These are phyloP conservation scores for Trichomalopsis sarcophagae DNA, from an alignment of 1,140 invertebrate genomes.

Conservation along the genomic window DNA sequence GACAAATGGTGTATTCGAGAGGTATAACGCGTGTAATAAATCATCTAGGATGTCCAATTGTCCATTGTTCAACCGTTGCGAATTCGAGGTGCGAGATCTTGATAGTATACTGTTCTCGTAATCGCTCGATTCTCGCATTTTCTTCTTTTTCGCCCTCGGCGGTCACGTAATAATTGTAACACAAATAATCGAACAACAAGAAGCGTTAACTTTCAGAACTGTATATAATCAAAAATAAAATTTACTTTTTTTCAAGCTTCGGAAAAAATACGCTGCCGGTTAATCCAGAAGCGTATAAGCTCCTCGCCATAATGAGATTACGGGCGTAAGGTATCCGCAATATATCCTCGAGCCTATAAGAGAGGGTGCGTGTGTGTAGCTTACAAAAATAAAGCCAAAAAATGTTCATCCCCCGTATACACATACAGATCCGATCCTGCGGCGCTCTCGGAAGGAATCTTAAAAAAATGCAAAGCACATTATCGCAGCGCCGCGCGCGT, in stretches of 20 bases:
- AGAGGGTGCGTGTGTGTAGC: no score
- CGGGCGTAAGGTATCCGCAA: neutral
- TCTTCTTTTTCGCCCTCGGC: neutral
- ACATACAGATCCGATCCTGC: no score
- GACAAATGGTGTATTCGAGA: neutral
- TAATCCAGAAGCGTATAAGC: neutral
- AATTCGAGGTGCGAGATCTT: neutral
- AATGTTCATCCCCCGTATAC: neutral
- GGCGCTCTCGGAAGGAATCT: neutral
- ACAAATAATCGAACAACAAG: no score
- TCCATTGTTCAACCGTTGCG: no score
- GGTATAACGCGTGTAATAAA: no score
- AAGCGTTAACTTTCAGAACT: no score
- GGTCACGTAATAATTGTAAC: no score
- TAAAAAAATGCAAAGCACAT: slow-evolving; percentile 32
- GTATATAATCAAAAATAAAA: no score
- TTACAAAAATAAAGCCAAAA: neutral
- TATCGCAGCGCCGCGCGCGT: neutral
- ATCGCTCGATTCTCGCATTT: neutral
- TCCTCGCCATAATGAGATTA: neutral
- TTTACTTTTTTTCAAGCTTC: no score
- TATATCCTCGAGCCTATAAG: no score
- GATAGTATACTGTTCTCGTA: neutral
- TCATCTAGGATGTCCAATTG: no score
- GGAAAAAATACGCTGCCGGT: neutral